Percentiles rank a stretch among this genome's conserved stretches.
Evolutionary conservation across 2,888 invertebrate species (phyloP).

Genomic region (Chloroclysta siterata): DNA sequence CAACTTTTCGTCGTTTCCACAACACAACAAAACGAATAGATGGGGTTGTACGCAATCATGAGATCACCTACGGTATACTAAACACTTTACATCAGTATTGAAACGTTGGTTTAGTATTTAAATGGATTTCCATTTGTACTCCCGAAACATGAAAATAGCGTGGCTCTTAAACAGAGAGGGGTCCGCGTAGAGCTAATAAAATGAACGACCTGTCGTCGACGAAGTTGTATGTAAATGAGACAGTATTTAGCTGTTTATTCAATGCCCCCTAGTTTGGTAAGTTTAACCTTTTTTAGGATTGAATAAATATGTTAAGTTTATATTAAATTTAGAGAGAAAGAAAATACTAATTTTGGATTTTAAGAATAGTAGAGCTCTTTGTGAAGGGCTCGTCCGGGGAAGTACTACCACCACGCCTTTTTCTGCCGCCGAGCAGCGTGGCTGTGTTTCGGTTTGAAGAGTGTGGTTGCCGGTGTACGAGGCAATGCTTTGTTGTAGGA

Average conservation of each 20-base stretch:
- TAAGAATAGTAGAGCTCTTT: too few relatives aligned
- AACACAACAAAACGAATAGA: constrained; percentile 12
- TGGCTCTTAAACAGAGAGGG: constrained; percentile 81
- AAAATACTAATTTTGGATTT: too few relatives aligned
- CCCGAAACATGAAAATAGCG: constrained; percentile 85
- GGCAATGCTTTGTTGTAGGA: too few relatives aligned
- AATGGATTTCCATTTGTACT: constrained; percentile 85
- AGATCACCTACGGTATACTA: constrained; percentile 18
- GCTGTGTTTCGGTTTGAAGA: too few relatives aligned
- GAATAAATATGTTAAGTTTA: not conserved
- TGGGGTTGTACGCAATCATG: constrained; percentile 16
- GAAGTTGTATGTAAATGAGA: constrained; percentile 55
- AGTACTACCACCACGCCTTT: too few relatives aligned
- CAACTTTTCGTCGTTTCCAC: not conserved
- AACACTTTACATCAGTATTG: constrained; percentile 73
- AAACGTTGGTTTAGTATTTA: constrained; percentile 83
- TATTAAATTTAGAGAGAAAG: too few relatives aligned
- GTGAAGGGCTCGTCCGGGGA: too few relatives aligned
- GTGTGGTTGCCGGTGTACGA: too few relatives aligned
- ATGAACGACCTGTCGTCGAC: constrained; percentile 54
- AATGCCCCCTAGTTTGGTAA: not conserved
- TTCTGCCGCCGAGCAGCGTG: too few relatives aligned
- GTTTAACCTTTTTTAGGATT: not conserved
- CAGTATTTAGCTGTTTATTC: constrained; percentile 18
- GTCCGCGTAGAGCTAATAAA: constrained; percentile 70